phyloP scores from a whole-genome alignment of 2,888 invertebrate species.

The Drosophila longiperda region DNA sequence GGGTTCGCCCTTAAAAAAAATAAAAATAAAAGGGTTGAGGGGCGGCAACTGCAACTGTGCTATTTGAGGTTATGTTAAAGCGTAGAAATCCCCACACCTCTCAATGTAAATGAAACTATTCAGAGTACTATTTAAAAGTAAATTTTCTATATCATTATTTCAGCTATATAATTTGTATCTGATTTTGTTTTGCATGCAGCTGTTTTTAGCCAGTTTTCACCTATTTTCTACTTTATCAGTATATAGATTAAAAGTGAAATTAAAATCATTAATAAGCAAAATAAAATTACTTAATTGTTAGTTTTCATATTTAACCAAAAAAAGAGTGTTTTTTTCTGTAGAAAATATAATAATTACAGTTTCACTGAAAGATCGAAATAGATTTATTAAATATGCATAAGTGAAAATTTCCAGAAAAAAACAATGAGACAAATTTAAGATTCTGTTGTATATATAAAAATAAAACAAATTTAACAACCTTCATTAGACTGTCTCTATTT shows the following conservation, averaged over 20 bases:
- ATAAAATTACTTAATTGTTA: background rate
- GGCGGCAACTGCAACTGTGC: slow-evolving; percentile 19
- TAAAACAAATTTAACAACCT: background rate
- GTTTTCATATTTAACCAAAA: background rate
- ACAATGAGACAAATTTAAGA: background rate
- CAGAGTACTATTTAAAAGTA: background rate
- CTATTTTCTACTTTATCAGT: background rate
- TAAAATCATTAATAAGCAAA: background rate
- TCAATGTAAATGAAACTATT: slow-evolving; percentile 15
- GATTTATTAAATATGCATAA: background rate
- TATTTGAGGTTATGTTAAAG: slow-evolving; percentile 40
- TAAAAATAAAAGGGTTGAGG: slow-evolving; percentile 39
- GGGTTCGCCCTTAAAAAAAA: slow-evolving; percentile 9
- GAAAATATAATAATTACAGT: background rate
- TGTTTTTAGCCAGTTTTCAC: background rate
- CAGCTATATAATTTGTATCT: background rate
- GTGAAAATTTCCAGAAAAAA: background rate
- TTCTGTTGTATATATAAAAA: background rate
- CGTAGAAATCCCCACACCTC: slow-evolving; percentile 30
- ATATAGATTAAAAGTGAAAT: background rate
- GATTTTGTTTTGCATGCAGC: background rate
- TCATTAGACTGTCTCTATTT: background rate
- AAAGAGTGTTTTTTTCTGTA: background rate
- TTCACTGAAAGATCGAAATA: background rate
- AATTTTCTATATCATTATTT: background rate